Evolutionary conservation across 2,797 vertebrate genomes (phyloP), one percentile per base, ranked within the genome.

Genomic region (Philypnodon macrostomus): DNA sequence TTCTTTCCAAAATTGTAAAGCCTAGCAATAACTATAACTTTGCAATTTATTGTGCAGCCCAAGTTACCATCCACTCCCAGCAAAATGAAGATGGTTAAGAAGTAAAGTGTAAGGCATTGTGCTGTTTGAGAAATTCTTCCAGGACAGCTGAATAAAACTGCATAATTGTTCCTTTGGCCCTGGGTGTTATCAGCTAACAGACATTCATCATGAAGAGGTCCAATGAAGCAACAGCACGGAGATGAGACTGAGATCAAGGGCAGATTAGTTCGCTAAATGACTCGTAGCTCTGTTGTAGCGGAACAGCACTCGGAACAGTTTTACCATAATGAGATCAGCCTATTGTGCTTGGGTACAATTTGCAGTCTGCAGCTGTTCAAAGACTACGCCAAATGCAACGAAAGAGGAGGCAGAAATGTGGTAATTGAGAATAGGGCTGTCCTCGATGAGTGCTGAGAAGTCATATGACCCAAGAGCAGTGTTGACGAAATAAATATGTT

Each of bases 181-280:
- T 26, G 36, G 35, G 72, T 80, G 62, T 82, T 88, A 86, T 87
- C 85, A 69, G 77, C 55, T 71, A 84, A 74, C 70, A 77, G 75
- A 64, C 81, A 77, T 85, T 87, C 72, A 84, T 88, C 86, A 84
- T 46, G 53, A n/a, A 67, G 73, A 81, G 85, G 85, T 84, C 85
- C 87, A 81, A 56, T 80, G 85, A 73, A 71, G 72, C 75, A 67
- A 70, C 80, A 89, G 88, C 88, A 80, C 88, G 85, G 84, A 89
- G 90, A 92, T 90, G 90, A 91, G 88, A 62, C 40, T 0, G 54
- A 91, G 92, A 94, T 94, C 90, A 90, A 92, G 92, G 90, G 83
- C 90, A 92, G 91, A 92, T 93, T 91, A 92, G 89, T 67, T 75
- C 87, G 83, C 87, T 88, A 89, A 87, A 92, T 90, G 89, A 92